Conservation (phyloP, 2,888 invertebrate genomes). For the Cryptops parisi region DNA sequence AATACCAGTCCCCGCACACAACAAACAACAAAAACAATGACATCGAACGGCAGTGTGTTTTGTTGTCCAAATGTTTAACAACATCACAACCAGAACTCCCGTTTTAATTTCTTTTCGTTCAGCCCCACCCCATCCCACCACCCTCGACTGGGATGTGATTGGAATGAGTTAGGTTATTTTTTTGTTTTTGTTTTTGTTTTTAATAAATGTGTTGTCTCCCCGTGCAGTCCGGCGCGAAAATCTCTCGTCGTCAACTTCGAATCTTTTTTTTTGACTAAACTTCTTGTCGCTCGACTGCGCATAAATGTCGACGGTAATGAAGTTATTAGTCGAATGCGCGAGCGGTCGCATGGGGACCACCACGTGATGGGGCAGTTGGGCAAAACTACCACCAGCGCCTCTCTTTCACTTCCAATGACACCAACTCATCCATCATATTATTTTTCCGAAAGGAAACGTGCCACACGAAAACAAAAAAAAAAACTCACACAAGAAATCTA, state of each 20-base stretch:
- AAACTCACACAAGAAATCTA: background rate
- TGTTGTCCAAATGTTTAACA: no score
- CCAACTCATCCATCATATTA: constrained; percentile 12
- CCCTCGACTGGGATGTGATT: constrained; percentile 4
- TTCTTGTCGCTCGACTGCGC: background rate
- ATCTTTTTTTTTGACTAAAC: no score
- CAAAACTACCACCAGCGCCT: constrained; percentile 6
- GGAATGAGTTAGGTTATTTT: no score
- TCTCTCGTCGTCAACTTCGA: constrained; percentile 3
- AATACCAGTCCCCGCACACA: no score
- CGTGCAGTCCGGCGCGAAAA: constrained; percentile 10
- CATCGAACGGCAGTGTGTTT: no score
- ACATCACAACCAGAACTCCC: background rate
- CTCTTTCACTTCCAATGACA: constrained; percentile 11
- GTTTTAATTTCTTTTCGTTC: background rate
- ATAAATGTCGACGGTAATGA: constrained; percentile 1
- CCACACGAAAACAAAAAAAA: background rate
- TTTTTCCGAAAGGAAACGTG: constrained; percentile 3
- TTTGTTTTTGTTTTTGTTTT: no score
- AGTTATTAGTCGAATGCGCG: constrained; percentile 12
- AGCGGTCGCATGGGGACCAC: constrained; percentile 12
- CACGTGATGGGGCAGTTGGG: constrained; percentile 8
- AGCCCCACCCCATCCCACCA: background rate
- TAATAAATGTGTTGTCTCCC: background rate
- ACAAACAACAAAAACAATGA: no score